Conservation (phyloP, 2,797 vertebrate genomes). For the Galago senegalensis region DNA sequence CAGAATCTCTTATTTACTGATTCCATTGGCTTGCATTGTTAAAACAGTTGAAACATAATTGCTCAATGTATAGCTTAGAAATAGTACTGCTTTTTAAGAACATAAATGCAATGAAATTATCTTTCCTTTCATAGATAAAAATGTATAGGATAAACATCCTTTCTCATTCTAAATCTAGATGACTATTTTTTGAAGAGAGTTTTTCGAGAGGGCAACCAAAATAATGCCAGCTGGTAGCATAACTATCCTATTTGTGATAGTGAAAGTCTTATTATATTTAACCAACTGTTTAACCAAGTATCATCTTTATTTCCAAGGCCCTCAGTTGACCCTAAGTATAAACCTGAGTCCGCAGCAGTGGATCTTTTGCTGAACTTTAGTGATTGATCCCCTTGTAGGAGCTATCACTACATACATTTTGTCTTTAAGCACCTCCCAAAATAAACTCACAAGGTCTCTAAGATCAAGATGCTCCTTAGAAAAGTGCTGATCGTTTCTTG, state of each 20-base stretch:
- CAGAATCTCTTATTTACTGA: slow-evolving; percentile 8
- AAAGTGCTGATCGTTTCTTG: slow-evolving; percentile 58
- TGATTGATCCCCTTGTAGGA: slow-evolving; percentile 1
- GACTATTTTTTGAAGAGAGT: slow-evolving; percentile 68
- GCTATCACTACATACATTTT: background rate
- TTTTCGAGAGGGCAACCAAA: slow-evolving; percentile 64
- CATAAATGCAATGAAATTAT: background rate
- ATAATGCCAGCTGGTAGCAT: slow-evolving; percentile 41
- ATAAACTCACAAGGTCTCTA: slow-evolving; percentile 55
- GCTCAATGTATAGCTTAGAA: background rate
- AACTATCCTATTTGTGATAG: slow-evolving; percentile 71
- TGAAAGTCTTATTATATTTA: background rate
- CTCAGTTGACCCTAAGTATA: background rate
- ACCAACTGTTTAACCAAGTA: slow-evolving; percentile 62
- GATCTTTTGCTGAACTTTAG: background rate
- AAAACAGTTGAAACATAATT: slow-evolving; percentile 38
- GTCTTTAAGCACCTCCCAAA: slow-evolving; percentile 56
- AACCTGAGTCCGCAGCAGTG: background rate
- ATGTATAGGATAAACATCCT: slow-evolving; percentile 13
- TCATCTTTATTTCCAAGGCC: slow-evolving; percentile 6
- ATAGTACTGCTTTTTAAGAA: slow-evolving; percentile 62
- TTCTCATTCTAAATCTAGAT: slow-evolving; percentile 50
- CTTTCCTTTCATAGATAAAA: slow-evolving; percentile 34
- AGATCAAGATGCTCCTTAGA: slow-evolving; percentile 48
- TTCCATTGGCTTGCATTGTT: background rate